Evolutionary conservation across 2,113 vertebrate species (phyloP).

Genomic region (Marmota monax): DNA sequence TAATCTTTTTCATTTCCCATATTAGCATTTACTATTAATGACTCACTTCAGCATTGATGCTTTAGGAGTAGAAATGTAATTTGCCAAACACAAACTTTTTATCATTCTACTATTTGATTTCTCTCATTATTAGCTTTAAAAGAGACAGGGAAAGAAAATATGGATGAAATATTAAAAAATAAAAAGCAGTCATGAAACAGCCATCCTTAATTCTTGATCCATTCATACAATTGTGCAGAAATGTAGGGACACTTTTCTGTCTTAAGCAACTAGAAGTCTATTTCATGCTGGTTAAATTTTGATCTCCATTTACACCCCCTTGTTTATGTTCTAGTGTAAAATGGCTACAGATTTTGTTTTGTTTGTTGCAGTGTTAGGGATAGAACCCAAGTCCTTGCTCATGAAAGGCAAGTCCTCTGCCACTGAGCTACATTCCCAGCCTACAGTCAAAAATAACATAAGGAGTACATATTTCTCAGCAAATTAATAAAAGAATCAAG

Average conservation of each 20-base stretch:
- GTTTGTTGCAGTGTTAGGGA: background rate
- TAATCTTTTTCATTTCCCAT: conserved; percentile 8
- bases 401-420: background rate
- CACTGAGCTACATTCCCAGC: background rate
- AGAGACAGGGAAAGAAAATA: background rate
- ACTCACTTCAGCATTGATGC: background rate
- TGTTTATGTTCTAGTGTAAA: background rate
- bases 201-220: background rate
- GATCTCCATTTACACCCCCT: conserved; percentile 17
- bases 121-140: conserved; percentile 11
- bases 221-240: background rate
- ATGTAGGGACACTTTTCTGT: background rate
- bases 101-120: background rate
- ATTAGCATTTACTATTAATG: background rate
- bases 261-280: conserved; percentile 21
- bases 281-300: conserved; percentile 23
- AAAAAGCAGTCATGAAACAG: conserved; percentile 9
- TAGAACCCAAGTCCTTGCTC: background rate
- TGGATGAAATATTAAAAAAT: conserved; percentile 18
- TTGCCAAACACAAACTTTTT: conserved; percentile 3
- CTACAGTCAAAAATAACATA: conserved; percentile 45
- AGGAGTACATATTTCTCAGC: conserved; percentile 17
- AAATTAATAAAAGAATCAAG: conserved; percentile 34
- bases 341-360: background rate
- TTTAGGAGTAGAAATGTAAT: background rate